A percentile compares a stretch with the other conserved stretches of the same genome.
These are phyloP conservation scores for Hypocryptadius cinnamomeus DNA, from an alignment of 2,113 vertebrate species.

Conservation along the genomic window DNA sequence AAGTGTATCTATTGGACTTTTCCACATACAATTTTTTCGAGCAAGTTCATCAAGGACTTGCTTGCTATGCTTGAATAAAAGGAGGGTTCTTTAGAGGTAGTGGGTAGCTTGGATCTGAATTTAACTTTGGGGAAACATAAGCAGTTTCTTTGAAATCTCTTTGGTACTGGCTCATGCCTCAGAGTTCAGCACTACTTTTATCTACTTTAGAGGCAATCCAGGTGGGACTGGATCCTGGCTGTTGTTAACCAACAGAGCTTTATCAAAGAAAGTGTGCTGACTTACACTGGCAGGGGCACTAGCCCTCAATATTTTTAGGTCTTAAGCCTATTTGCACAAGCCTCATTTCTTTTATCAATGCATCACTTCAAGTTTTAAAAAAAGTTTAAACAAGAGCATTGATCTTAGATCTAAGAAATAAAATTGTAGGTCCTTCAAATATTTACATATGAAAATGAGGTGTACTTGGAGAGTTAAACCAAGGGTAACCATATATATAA, in stretches of 20 bases:
- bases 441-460: constrained; percentile 36
- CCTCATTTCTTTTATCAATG: not conserved
- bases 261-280: not conserved
- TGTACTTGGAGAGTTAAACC: constrained; percentile 46
- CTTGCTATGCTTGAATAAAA: not conserved
- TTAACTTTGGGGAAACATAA: not conserved
- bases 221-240: not conserved
- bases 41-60: not conserved
- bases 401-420: not conserved
- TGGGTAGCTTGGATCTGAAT: not conserved
- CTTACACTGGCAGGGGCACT: not conserved
- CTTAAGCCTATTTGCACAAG: constrained; percentile 13
- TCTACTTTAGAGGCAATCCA: constrained; percentile 1
- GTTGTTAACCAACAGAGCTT: not conserved
- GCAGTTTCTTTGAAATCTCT: constrained; percentile 29
- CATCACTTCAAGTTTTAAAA: not conserved
- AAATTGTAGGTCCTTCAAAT: constrained; percentile 41
- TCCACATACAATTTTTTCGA: not conserved
- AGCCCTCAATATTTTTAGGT: not conserved
- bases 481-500: not conserved
- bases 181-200: constrained; percentile 39
- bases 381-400: not conserved
- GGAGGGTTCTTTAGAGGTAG: not conserved
- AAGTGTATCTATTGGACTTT: not conserved
- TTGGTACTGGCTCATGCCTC: not conserved